phyloP scores from a whole-genome alignment of 2,888 invertebrate species.

The Xestobium rufovillosum region DNA sequence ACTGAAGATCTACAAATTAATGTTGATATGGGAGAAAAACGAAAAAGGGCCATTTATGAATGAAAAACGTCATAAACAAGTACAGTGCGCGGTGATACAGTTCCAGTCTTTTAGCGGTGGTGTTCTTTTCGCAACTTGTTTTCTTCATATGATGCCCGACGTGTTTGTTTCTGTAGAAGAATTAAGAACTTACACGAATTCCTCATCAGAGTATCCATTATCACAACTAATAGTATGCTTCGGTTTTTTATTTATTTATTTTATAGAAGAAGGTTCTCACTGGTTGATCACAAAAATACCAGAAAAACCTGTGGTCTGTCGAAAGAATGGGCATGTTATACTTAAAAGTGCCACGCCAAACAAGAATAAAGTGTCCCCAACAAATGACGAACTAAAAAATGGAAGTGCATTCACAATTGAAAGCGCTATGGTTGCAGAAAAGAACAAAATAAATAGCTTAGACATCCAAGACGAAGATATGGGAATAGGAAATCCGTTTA shows the following conservation, averaged over 20 bases:
- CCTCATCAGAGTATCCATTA: slow-evolving; percentile 38
- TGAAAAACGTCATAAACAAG: slow-evolving; percentile 33
- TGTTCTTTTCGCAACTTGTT: slow-evolving; percentile 50
- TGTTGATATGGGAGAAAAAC: slow-evolving; percentile 37
- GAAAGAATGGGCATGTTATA: slow-evolving; percentile 6
- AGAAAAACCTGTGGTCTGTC: slow-evolving; percentile 22
- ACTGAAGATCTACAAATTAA: slow-evolving; percentile 41
- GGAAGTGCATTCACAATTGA: slow-evolving; percentile 1
- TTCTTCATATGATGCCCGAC: slow-evolving; percentile 52
- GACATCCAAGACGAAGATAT: slow-evolving; percentile 13
- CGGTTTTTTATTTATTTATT: slow-evolving; percentile 50
- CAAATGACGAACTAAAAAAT: slow-evolving; percentile 18
- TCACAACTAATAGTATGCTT: slow-evolving; percentile 47
- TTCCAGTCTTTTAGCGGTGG: slow-evolving; percentile 50
- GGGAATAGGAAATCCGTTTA: slow-evolving; percentile 12
- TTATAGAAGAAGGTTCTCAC: slow-evolving; percentile 47
- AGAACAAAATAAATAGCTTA: slow-evolving; percentile 5
- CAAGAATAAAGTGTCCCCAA: slow-evolving; percentile 24
- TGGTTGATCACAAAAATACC: slow-evolving; percentile 35
- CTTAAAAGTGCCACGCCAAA: slow-evolving; percentile 6
- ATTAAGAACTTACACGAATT: slow-evolving; percentile 32
- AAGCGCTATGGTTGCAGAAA: slow-evolving; percentile 14
- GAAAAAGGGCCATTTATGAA: slow-evolving; percentile 34
- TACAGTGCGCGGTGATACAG: slow-evolving; percentile 36
- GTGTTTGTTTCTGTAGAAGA: slow-evolving; percentile 42